Percentiles rank a stretch among this genome's conserved stretches.
These are phyloP conservation scores for Pharmacophagus antenor DNA, from an alignment of 2,888 invertebrate genomes.

Conservation along the genomic window DNA sequence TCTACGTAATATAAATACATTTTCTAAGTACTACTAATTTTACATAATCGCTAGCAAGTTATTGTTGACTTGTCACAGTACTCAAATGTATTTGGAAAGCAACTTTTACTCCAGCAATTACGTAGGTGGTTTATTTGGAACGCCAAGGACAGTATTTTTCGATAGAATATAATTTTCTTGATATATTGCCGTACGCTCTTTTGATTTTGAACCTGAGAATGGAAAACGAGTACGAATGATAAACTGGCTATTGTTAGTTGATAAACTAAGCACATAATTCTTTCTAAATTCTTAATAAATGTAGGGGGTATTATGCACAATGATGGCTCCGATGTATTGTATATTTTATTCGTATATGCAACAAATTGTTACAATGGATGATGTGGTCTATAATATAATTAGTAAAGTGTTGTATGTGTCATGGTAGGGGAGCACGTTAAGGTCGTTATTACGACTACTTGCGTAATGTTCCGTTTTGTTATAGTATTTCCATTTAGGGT, in stretches of 20 bases:
- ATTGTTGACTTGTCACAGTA: slow-evolving; percentile 58
- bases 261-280: slow-evolving; percentile 27
- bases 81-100: slow-evolving; percentile 69
- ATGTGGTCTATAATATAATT: slow-evolving; percentile 17
- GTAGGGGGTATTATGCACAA: slow-evolving; percentile 14
- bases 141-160: slow-evolving; percentile 55
- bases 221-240: slow-evolving; percentile 24
- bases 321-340: neutral
- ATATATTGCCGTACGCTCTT: slow-evolving; percentile 49
- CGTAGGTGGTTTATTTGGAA: slow-evolving; percentile 66
- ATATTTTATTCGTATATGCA: slow-evolving; percentile 24
- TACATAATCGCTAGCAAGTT: slow-evolving; percentile 35
- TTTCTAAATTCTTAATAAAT: slow-evolving; percentile 20
- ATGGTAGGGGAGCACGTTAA: slow-evolving; percentile 10
- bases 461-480: slow-evolving; percentile 12
- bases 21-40: slow-evolving; percentile 6
- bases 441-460: slow-evolving; percentile 8
- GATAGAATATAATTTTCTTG: slow-evolving; percentile 54
- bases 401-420: too few species aligned
- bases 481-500: slow-evolving; percentile 13
- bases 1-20: neutral
- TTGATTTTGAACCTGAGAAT: slow-evolving; percentile 35
- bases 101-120: slow-evolving; percentile 56
- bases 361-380: slow-evolving; percentile 26
- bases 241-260: slow-evolving; percentile 26